Conservation (phyloP, 2,797 vertebrate genomes). For the Crenichthys baileyi region DNA sequence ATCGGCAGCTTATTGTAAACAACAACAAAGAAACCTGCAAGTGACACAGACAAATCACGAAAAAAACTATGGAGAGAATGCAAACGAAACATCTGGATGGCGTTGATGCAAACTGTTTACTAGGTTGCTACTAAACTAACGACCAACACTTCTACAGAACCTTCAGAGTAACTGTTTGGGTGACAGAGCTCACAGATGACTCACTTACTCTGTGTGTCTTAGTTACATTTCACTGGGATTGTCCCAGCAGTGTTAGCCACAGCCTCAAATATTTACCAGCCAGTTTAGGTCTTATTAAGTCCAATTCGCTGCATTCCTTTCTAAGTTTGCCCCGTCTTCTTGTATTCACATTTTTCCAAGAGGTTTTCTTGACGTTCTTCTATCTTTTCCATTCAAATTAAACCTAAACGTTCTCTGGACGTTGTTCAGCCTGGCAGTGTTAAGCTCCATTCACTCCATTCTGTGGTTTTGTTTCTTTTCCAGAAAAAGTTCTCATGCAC, state of each 20-base stretch:
- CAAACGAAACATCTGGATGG: constrained; percentile 33
- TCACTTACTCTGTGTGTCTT: constrained; percentile 49
- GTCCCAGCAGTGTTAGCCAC: constrained; percentile 39
- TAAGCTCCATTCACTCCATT: background rate
- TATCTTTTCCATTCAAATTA: constrained; percentile 11
- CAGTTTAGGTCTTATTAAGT: constrained; percentile 19
- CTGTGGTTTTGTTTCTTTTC: background rate
- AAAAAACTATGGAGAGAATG: background rate
- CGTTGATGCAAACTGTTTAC: constrained; percentile 28
- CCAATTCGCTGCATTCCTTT: constrained; percentile 41
- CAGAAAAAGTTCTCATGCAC: background rate
- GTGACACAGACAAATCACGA: background rate
- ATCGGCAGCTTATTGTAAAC: background rate
- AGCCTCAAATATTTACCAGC: constrained; percentile 20
- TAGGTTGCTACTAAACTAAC: constrained; percentile 19
- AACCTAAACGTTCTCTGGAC: background rate
- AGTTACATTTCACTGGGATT: constrained; percentile 49
- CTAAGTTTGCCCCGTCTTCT: constrained; percentile 13
- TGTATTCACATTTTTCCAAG: constrained; percentile 2
- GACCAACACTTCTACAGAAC: constrained; percentile 9
- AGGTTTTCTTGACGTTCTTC: background rate
- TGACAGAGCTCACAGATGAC: constrained; percentile 32
- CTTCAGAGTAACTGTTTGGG: constrained; percentile 16
- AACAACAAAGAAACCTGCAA: background rate
- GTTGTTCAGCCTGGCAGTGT: background rate